Percentiles rank a stretch among this genome's conserved stretches.
These are phyloP conservation scores for Notothenia rossii DNA, from an alignment of 2,113 vertebrate genomes.

Conservation along the genomic window DNA sequence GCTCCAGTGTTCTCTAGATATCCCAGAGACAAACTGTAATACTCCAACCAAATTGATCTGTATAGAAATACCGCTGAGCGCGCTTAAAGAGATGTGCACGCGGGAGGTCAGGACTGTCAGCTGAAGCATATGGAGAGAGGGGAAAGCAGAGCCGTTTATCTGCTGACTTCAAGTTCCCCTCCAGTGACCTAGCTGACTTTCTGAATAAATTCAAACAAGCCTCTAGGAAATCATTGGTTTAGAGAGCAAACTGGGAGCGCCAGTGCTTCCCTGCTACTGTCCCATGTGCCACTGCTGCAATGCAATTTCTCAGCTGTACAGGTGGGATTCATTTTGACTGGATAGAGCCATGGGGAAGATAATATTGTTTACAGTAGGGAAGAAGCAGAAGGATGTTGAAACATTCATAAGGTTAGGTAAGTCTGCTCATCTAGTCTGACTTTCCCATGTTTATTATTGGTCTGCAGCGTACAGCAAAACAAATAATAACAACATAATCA, in stretches of 20 bases:
- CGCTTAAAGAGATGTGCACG: slow-evolving; percentile 61
- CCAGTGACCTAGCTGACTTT: slow-evolving; percentile 62
- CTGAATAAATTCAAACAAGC: slow-evolving; percentile 65
- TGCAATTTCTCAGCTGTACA: slow-evolving; percentile 30
- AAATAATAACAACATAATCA: background rate
- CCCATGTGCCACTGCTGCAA: background rate
- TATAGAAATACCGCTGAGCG: slow-evolving; percentile 59
- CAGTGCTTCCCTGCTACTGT: slow-evolving; percentile 2
- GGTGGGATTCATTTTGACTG: slow-evolving; percentile 31
- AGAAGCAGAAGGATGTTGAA: slow-evolving; percentile 11
- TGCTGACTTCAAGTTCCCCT: slow-evolving; percentile 67
- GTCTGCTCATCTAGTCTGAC: background rate
- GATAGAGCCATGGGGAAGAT: background rate
- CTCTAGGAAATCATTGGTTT: slow-evolving; percentile 51
- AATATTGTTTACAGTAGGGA: background rate
- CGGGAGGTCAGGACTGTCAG: slow-evolving; percentile 67
- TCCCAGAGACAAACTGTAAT: slow-evolving; percentile 56
- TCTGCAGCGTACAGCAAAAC: background rate
- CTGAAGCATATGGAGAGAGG: slow-evolving; percentile 35
- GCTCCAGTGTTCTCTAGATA: slow-evolving; percentile 63
- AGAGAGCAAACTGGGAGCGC: slow-evolving; percentile 38
- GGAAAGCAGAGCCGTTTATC: slow-evolving; percentile 53
- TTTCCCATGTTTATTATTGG: background rate
- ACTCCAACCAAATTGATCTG: slow-evolving; percentile 64
- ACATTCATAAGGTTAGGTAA: background rate